phyloP scores from a whole-genome alignment of 2,888 invertebrate genomes.

The Quadroppia sp. region DNA sequence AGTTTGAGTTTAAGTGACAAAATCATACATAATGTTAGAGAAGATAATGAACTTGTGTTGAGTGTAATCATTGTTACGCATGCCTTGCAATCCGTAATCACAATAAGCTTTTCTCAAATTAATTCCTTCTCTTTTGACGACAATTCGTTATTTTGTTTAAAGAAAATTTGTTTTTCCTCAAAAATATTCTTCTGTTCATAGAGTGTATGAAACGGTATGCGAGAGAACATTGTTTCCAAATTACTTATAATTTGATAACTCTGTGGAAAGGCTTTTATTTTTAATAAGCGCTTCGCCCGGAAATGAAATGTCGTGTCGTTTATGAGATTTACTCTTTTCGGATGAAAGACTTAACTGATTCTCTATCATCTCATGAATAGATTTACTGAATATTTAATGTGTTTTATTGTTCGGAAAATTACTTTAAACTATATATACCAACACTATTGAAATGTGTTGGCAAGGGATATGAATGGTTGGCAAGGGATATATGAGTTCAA shows the following conservation, averaged over 20 bases:
- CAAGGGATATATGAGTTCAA: no score
- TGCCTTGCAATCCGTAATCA: slow-evolving; percentile 31
- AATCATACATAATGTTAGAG: not conserved
- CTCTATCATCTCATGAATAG: slow-evolving; percentile 28
- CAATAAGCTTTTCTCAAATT: slow-evolving; percentile 35
- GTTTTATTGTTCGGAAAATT: slow-evolving; percentile 36
- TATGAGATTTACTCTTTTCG: slow-evolving; percentile 34
- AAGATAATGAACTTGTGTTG: slow-evolving; percentile 33
- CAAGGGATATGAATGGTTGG: no score
- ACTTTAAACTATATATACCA: slow-evolving; percentile 9
- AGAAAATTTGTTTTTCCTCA: not conserved
- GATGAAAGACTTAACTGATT: slow-evolving; percentile 36
- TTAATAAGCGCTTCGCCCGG: slow-evolving; percentile 24
- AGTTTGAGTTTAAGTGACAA: not conserved
- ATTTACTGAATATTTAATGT: slow-evolving; percentile 32
- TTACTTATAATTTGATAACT: slow-evolving; percentile 34
- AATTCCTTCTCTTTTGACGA: not conserved
- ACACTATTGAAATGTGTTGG: not conserved
- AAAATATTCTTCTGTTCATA: not conserved
- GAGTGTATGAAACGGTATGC: not conserved
- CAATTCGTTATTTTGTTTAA: not conserved
- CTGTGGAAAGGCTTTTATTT: slow-evolving; percentile 14
- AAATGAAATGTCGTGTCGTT: slow-evolving; percentile 31
- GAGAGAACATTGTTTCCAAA: slow-evolving; percentile 16
- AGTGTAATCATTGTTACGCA: slow-evolving; percentile 31